Evolutionary conservation across 2,797 vertebrate genomes (phyloP), one percentile per base, ranked within the genome.

Genomic region (Dendrocincla fuliginosa): DNA sequence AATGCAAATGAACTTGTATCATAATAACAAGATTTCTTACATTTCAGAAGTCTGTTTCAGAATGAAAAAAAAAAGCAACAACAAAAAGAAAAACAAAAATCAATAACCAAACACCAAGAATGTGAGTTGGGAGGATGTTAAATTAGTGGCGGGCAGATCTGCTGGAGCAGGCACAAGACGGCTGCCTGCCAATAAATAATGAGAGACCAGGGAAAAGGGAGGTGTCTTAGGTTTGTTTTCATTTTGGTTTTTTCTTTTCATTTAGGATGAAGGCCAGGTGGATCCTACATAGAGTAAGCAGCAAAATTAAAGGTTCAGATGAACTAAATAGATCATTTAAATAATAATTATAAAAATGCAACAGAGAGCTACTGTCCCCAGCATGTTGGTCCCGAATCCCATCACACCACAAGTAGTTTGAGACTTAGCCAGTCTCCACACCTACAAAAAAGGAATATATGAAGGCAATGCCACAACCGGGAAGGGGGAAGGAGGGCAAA

Each of bases 111-210:
- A 95, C 60, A 90, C 84, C 80, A 97, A 93, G 95, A 97, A 96
- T 87, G 73, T 46, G 80, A 95, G 37, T 42, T 91, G 47, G 90
- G 84, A 93, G 90, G 87, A 96, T 95, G 86, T 95, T 95, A 92
- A 89, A 92, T 97, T 93, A 96, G 90, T 79, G 87, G 92, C 42
- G 1, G 91, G 94, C 93, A 91, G 87, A 94, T 94, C 95, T 95
- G 79, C 90, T 96, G 86, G 56, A 95, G 88, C 84, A 92, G 87
- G 93, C 87, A 95, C 87, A 88, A 94, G 70, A 84, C 6, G 1
- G 81, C 79, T 91, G 94, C 93, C 94, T 94, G 84, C 96, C 96
- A 98, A 98, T 98, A 98, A 98, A 98, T 98, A 98, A 96, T 91
- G 96, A 97, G 87, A 98, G 97, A 97, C 41, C 77, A 74, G 63